Evolutionary conservation across 2,888 invertebrate species (phyloP).

Genomic region (Athalia rosae): DNA sequence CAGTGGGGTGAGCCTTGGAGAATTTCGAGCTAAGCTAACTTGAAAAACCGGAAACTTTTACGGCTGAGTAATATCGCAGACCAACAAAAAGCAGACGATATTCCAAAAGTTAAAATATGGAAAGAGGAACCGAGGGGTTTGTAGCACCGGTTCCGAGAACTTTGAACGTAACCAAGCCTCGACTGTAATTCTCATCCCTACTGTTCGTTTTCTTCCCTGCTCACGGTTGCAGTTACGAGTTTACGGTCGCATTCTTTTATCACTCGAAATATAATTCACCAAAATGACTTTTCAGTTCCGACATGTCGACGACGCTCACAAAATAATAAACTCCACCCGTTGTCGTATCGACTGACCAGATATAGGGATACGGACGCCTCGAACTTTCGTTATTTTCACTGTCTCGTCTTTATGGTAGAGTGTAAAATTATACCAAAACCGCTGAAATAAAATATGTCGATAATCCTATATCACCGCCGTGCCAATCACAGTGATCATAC

Average conservation of each 20-base stretch:
- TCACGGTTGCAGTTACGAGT: slow-evolving; percentile 39
- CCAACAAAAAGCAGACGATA: slow-evolving; percentile 50
- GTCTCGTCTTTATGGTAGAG: too few relatives aligned
- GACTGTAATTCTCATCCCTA: slow-evolving; percentile 57
- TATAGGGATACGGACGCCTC: too few relatives aligned
- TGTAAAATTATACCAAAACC: too few relatives aligned
- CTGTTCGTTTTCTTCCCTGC: slow-evolving; percentile 51
- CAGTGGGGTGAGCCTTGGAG: slow-evolving; percentile 24
- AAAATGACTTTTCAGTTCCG: slow-evolving; percentile 8
- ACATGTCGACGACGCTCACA: neutral
- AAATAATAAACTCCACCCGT: neutral
- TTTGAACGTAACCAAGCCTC: slow-evolving; percentile 49
- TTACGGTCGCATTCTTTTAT: slow-evolving; percentile 28
- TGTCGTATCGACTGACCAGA: slow-evolving; percentile 1
- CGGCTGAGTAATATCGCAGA: slow-evolving; percentile 54
- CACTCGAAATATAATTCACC: slow-evolving; percentile 24
- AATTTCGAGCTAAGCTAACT: slow-evolving; percentile 18
- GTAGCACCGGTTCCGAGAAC: slow-evolving; percentile 56
- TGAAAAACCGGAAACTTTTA: slow-evolving; percentile 46
- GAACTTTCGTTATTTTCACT: too few relatives aligned
- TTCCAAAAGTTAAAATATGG: slow-evolving; percentile 64
- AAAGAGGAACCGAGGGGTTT: slow-evolving; percentile 54
- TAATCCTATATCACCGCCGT: too few relatives aligned
- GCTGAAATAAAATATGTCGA: too few relatives aligned
- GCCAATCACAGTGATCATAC: too few relatives aligned